Conservation (phyloP, 1,140 invertebrate genomes). For the Habropoda laboriosa region DNA sequence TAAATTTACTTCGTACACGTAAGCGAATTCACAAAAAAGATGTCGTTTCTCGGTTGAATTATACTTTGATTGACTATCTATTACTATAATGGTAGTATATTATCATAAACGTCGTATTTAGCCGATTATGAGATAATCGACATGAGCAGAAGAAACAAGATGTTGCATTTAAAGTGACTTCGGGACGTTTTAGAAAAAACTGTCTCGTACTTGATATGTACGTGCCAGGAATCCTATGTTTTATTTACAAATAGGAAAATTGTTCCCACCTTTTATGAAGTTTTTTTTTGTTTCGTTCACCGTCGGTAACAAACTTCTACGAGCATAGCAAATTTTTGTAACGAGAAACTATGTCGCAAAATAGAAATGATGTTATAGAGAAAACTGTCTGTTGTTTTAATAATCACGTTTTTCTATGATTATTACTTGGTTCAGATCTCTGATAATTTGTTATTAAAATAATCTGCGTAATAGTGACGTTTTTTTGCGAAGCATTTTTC, state of each 20-base stretch:
- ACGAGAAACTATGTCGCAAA: not conserved
- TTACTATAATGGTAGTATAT: slow-evolving; percentile 5
- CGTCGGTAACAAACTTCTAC: not conserved
- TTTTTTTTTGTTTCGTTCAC: not conserved
- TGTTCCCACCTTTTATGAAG: not conserved
- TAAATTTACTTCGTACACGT: not conserved
- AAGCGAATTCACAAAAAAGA: not conserved
- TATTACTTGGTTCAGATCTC: no score
- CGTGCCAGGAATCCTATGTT: not conserved
- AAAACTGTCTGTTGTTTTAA: no score
- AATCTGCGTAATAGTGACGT: not conserved
- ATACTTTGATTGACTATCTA: not conserved
- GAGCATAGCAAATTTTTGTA: not conserved
- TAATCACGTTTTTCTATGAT: no score
- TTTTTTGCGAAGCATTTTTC: no score
- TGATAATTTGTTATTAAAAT: not conserved
- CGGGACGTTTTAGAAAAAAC: not conserved
- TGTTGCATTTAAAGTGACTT: not conserved
- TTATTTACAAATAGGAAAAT: not conserved
- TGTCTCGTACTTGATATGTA: not conserved
- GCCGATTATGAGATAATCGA: not conserved
- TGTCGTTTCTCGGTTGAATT: not conserved
- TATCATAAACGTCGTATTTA: not conserved
- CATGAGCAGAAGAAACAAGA: not conserved
- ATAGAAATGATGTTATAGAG: not conserved